These are phyloP conservation scores for Falco biarmicus DNA, from an alignment of 2,797 vertebrate genomes.

Conservation along the genomic window DNA sequence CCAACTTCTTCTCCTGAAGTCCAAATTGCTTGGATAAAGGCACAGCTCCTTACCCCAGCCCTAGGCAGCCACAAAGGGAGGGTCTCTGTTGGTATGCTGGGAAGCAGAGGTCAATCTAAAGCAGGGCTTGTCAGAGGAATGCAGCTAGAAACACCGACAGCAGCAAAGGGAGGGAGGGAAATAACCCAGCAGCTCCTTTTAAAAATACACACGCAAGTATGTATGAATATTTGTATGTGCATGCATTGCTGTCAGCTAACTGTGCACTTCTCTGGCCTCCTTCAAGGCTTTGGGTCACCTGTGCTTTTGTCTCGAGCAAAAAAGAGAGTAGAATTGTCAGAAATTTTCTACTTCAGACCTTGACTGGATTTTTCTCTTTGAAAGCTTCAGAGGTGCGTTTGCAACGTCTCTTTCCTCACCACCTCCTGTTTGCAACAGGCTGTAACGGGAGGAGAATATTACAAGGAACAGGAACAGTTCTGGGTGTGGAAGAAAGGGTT, in stretches of 20 bases:
- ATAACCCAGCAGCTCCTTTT: background rate
- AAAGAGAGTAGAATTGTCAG: background rate
- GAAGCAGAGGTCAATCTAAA: background rate
- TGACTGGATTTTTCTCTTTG: background rate
- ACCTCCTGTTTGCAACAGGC: background rate
- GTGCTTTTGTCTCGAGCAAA: background rate
- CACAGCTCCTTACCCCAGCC: background rate
- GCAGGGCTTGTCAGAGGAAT: background rate
- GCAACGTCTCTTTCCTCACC: background rate
- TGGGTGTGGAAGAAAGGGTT: background rate
- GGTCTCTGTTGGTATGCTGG: background rate
- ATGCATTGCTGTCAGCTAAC: background rate
- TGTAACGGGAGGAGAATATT: accelerated
- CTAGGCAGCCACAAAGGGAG: background rate
- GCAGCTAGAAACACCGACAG: background rate
- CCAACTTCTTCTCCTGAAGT: background rate
- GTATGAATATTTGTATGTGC: background rate
- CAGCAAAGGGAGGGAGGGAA: background rate
- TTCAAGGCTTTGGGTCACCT: background rate
- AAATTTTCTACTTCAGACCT: background rate
- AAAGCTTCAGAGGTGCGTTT: background rate
- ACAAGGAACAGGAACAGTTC: background rate
- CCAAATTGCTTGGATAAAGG: background rate
- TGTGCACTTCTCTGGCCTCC: background rate
- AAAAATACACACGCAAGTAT: accelerated